A percentile compares a stretch with the other conserved stretches of the same genome.
phyloP scores from a whole-genome alignment of 1,140 invertebrate genomes.

The Pollicipes pollicipes region DNA sequence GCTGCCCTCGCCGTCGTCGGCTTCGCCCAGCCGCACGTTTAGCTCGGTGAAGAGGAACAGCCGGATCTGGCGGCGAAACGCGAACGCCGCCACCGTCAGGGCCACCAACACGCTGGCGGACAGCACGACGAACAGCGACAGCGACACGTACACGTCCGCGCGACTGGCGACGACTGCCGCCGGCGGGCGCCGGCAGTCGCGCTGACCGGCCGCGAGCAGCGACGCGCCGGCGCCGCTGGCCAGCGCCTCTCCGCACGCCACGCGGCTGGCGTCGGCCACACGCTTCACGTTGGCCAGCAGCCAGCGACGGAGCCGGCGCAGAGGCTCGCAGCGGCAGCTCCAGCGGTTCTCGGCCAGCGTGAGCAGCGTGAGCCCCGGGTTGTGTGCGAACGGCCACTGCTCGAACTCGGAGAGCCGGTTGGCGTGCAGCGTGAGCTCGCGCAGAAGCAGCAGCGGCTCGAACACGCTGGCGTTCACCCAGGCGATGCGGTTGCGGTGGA shows the following conservation, averaged over 20 bases:
- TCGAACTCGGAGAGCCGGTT: slow-evolving; percentile 53
- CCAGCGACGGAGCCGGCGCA: slow-evolving; percentile 58
- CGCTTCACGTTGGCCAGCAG: slow-evolving; percentile 29
- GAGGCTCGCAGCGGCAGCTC: slow-evolving; percentile 71
- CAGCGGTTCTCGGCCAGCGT: slow-evolving; percentile 61
- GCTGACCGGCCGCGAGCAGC: neutral
- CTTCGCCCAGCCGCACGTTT: slow-evolving; percentile 43
- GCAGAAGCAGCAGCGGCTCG: slow-evolving; percentile 43
- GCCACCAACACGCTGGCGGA: slow-evolving; percentile 13
- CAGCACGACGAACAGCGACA: slow-evolving; percentile 14
- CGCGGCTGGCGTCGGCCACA: neutral
- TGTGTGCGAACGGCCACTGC: slow-evolving; percentile 51
- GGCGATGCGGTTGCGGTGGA: slow-evolving; percentile 47
- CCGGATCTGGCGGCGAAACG: slow-evolving; percentile 10
- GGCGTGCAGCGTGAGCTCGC: slow-evolving; percentile 51
- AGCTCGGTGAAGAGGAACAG: slow-evolving; percentile 1
- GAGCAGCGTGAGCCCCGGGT: slow-evolving; percentile 34
- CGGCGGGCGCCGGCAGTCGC: slow-evolving; percentile 9
- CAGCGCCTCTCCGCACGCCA: neutral
- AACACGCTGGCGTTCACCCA: slow-evolving; percentile 61
- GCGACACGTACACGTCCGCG: slow-evolving; percentile 13
- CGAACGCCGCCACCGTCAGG: slow-evolving; percentile 11
- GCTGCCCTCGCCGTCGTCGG: slow-evolving; percentile 54
- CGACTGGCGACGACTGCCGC: slow-evolving; percentile 14
- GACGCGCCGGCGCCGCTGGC: no score